phyloP scores from a whole-genome alignment of 2,888 invertebrate genomes.

The Cheilosia grossa region DNA sequence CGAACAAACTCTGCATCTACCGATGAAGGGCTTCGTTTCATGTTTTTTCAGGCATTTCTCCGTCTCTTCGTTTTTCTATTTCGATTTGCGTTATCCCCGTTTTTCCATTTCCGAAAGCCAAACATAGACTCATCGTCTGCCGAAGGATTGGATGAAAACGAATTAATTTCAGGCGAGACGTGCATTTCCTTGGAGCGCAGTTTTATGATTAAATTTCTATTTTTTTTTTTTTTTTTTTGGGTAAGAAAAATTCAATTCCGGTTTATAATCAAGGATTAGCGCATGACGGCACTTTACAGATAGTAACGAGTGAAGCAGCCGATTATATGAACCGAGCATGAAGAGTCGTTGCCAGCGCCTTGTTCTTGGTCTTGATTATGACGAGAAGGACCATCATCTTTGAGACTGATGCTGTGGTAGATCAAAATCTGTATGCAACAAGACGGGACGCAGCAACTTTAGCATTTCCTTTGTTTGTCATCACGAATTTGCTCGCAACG shows the following conservation, averaged over 20 bases:
- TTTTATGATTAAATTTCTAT: conserved; percentile 6
- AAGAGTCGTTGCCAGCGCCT: background rate
- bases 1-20: conserved; percentile 23
- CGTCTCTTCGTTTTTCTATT: conserved; percentile 19
- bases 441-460: background rate
- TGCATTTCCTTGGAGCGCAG: conserved; percentile 37
- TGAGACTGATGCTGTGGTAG: background rate
- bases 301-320: conserved; percentile 4
- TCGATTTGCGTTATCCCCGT: conserved; percentile 49
- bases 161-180: conserved; percentile 72
- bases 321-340: background rate
- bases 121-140: conserved; percentile 33
- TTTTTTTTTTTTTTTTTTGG: conserved; percentile 12
- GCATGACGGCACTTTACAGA: conserved; percentile 10
- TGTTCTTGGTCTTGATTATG: background rate
- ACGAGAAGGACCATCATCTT: conserved; percentile 9
- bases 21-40: conserved; percentile 34
- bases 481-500: conserved; percentile 61
- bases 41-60: background rate
- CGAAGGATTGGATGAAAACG: conserved; percentile 49
- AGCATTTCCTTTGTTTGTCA: conserved; percentile 61
- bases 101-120: conserved; percentile 49
- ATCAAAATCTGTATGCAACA: conserved; percentile 23
- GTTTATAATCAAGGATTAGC: conserved; percentile 54
- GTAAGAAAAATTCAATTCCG: conserved; percentile 57